These are phyloP conservation scores for Drosophila monieri DNA, from an alignment of 2,888 invertebrate species.

Conservation along the genomic window DNA sequence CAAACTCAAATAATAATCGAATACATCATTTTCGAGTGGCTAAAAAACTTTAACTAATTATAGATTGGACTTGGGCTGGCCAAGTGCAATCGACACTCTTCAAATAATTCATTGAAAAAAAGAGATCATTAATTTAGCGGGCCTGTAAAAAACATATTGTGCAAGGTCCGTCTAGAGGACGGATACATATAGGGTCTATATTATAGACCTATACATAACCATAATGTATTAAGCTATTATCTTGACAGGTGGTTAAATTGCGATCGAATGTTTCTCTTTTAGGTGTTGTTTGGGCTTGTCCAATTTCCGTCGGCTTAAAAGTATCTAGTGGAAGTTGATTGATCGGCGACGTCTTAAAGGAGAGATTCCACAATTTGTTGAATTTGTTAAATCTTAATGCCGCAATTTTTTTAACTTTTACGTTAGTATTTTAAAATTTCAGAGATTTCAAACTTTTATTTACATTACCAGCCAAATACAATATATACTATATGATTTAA, in stretches of 20 bases:
- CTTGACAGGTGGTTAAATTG: conserved; percentile 38
- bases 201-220: background rate
- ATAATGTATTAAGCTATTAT: conserved; percentile 21
- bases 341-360: conserved; percentile 31
- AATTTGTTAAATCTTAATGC: no score
- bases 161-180: conserved; percentile 60
- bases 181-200: conserved; percentile 3
- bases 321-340: conserved; percentile 57
- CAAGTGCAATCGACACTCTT: conserved; percentile 62
- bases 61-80: conserved; percentile 55
- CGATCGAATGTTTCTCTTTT: conserved; percentile 22
- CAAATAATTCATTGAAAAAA: conserved; percentile 39
- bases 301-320: conserved; percentile 49
- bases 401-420: no score
- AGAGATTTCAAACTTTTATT: no score
- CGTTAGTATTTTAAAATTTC: no score
- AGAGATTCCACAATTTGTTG: conserved; percentile 11
- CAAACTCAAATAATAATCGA: conserved; percentile 46
- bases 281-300: conserved; percentile 23
- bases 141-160: conserved; percentile 61
- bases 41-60: conserved; percentile 51
- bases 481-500: no score
- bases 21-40: conserved; percentile 73
- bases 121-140: conserved; percentile 26
- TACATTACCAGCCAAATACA: no score